Base-by-base conservation (phyloP, 1,140 invertebrate genomes). In the Thaumatotibia leucotreta region DNA sequence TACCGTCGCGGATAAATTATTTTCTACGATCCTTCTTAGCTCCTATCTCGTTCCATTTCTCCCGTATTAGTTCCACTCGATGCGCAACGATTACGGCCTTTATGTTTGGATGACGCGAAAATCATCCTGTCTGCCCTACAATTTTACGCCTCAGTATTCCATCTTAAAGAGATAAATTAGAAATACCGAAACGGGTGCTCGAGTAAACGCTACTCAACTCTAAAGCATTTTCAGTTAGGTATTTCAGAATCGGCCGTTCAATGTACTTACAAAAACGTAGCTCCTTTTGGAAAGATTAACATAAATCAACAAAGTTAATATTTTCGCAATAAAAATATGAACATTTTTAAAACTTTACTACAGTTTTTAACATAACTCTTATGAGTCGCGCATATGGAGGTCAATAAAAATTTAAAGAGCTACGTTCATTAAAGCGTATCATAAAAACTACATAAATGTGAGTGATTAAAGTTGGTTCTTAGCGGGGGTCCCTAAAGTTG, bases 71-170 rank as follows among this genome's bases (percentile, higher is more conserved):
- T 91, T 89, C 85, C 88, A 86, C 74, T 76, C 80, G 80, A 88
- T 88, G 88, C 80, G 82, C 82, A 90, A 89, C 84, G 86, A 90
- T 90, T 89, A 91, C 81, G 74, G 74, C 79, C 82, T 89, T 89
- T 87, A 86, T 89, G 73, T 81, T 80, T 83, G 81, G 83, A 88
- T 90, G 88, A 87, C 77, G 85, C 80, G 85, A 89, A 89, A 87
- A 86, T 86, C 79, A 86, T 84, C 76, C 77, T 76, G 76, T 77
- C 74, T 84, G 75, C 70, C 76, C 79, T 72, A 78, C 75, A 91
- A 89, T 91, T 91, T 89, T 75, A 90, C 83, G 86, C 78, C 70
- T 73, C 79, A 80, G 65, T 83, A 80, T 83, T 79, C 77, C 70
- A 74, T 82, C 68, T 79, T 76, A 69, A 58, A 58, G 72, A 82